Conservation (phyloP, 1,140 invertebrate species). For the Drosophila persimilis region DNA sequence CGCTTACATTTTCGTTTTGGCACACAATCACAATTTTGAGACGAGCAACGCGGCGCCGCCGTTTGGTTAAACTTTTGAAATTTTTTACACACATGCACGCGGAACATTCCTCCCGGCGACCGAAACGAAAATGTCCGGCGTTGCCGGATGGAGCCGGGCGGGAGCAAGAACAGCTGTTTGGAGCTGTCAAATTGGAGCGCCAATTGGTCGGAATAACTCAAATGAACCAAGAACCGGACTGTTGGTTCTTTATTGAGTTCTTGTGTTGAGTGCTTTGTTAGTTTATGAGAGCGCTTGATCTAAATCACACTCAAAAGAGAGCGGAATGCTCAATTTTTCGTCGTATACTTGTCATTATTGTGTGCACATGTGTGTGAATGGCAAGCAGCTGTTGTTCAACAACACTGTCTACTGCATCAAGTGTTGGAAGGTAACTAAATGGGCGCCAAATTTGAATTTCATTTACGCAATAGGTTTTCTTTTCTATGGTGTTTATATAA, state of each 20-base stretch:
- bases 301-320: too few relatives aligned
- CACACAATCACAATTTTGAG: slow-evolving; percentile 34
- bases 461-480: too few relatives aligned
- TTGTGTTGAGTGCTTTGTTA: too few relatives aligned
- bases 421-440: slow-evolving; percentile 1
- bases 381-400: slow-evolving; percentile 9
- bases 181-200: background rate
- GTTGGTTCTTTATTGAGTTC: too few relatives aligned
- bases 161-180: slow-evolving; percentile 24
- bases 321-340: too few relatives aligned
- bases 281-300: too few relatives aligned
- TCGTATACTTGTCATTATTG: background rate
- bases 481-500: too few relatives aligned
- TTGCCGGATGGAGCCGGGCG: slow-evolving; percentile 4
- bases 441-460: slow-evolving; percentile 12
- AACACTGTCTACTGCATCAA: slow-evolving; percentile 37
- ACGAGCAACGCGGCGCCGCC: slow-evolving; percentile 7
- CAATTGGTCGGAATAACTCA: too few relatives aligned
- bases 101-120: slow-evolving; percentile 1
- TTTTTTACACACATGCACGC: slow-evolving; percentile 18
- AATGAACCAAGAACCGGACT: too few relatives aligned
- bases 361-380: background rate
- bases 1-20: slow-evolving; percentile 55
- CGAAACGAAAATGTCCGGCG: background rate
- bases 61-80: slow-evolving; percentile 20